Base-by-base conservation (phyloP, 2,797 vertebrate species). In the Phataginus tetradactyla region DNA sequence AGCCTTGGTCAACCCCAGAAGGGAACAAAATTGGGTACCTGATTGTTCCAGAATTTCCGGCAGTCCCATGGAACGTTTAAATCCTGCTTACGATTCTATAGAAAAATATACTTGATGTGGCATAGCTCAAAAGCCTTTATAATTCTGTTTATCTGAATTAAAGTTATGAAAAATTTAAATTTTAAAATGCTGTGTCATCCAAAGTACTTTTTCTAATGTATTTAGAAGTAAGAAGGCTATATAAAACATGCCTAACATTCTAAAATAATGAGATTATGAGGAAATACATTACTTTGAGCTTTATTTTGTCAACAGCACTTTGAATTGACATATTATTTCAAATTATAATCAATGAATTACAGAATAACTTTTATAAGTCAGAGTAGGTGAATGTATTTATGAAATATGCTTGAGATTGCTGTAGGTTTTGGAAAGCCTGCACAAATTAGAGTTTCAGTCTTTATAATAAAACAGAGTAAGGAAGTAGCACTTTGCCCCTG, bases 331-430 rank as follows among this genome's bases (percentile, higher is more conserved):
- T 23, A 71, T 81, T 25, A 81, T 59, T 79, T 87, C n/a, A 93
- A 88, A 68, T 4, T 86, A 17, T 61, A 64, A 86, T 88, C 63
- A 94, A 87, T 94, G 85, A 96, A 91, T 91, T 95, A 79, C 66
- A 85, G 90, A 90, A 74, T 79, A 80, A 95, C 57, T 86, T 93
- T 89, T 84, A 32, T 84, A 78, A 69, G 63, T 91, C 85, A 66
- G 29, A 45, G 42, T 88, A 94, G 4, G 29, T 84, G 18, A 72
- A 72, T 92, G 11, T 85, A 72, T 66, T 64, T 66, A 61, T 79
- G 49, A 85, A 88, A 17, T 75, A 20, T 66, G 20, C 39, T 90
- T 86, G 51, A 90, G 32, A 86, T 61, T 90, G 23, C 9, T 86
- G 3, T 79, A 57, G 25, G 18, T 92, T 94, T 88, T 89, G 34